These are phyloP conservation scores for Dipodomys spectabilis DNA, from an alignment of 2,113 vertebrate species.

Conservation along the genomic window DNA sequence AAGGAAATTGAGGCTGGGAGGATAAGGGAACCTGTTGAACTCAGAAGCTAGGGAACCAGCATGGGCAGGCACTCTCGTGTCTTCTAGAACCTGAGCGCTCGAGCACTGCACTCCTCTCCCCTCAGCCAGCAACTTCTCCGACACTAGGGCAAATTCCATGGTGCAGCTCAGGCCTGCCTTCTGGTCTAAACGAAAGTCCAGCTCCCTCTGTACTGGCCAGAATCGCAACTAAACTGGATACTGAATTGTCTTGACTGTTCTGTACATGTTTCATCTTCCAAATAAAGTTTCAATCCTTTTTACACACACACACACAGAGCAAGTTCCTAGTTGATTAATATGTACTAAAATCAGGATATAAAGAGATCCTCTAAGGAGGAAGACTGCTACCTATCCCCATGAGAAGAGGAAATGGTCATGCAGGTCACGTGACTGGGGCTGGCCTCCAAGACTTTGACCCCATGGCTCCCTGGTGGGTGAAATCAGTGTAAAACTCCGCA, in stretches of 20 bases:
- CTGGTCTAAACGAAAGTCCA: not conserved
- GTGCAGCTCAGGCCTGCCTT: not conserved
- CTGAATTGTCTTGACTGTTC: not conserved
- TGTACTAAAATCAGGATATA: not conserved
- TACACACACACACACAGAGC: not conserved
- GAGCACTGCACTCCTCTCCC: not conserved
- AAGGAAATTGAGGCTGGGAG: not conserved
- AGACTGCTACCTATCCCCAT: not conserved
- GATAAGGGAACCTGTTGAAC: not conserved
- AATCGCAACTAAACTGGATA: not conserved
- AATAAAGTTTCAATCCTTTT: not conserved
- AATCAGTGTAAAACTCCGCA: not conserved
- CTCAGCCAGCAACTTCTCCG: not conserved
- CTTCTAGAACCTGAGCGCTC: not conserved
- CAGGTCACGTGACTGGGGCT: not conserved
- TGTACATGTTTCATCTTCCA: not conserved
- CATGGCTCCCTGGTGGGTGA: not conserved
- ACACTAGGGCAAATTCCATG: not conserved
- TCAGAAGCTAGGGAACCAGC: not conserved
- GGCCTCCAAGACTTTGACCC: not conserved
- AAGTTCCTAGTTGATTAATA: not conserved
- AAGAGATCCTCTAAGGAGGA: not conserved
- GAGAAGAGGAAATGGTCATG: not conserved
- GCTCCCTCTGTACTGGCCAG: not conserved
- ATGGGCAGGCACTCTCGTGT: not conserved